These are phyloP conservation scores for Melanargia galathea DNA, from an alignment of 2,888 invertebrate species.

Conservation along the genomic window DNA sequence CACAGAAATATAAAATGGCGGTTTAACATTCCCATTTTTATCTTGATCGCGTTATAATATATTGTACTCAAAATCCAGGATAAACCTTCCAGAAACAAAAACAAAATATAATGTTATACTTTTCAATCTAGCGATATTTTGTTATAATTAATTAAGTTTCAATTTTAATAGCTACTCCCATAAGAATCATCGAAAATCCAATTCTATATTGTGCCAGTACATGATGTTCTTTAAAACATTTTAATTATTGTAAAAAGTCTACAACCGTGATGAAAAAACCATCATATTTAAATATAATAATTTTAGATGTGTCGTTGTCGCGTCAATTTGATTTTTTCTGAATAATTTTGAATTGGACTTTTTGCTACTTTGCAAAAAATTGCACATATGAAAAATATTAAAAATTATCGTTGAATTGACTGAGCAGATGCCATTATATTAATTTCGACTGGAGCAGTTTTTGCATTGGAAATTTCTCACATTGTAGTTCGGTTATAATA, in stretches of 20 bases:
- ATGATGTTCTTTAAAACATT: slow-evolving; percentile 16
- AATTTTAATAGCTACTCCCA: slow-evolving; percentile 10
- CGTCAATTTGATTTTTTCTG: background rate
- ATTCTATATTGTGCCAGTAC: slow-evolving; percentile 25
- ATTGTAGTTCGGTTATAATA: no score
- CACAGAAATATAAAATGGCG: no score
- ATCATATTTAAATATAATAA: slow-evolving; percentile 18
- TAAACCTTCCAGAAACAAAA: background rate
- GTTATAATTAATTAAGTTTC: slow-evolving; percentile 8
- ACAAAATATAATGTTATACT: background rate
- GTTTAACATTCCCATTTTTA: no score
- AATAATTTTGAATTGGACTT: slow-evolving; percentile 24
- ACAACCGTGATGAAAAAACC: slow-evolving; percentile 24
- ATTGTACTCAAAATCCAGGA: background rate
- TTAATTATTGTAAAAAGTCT: slow-evolving; percentile 20
- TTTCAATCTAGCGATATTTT: background rate
- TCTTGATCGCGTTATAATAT: no score
- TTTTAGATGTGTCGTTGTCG: slow-evolving; percentile 27
- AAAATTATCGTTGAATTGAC: no score
- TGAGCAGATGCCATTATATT: no score
- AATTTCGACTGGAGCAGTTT: no score
- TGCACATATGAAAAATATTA: no score
- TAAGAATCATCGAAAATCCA: slow-evolving; percentile 23
- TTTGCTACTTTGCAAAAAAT: slow-evolving; percentile 4
- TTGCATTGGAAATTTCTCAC: no score